These are phyloP conservation scores for Tragulus kanchil DNA, from an alignment of 2,113 vertebrate species.

Conservation along the genomic window DNA sequence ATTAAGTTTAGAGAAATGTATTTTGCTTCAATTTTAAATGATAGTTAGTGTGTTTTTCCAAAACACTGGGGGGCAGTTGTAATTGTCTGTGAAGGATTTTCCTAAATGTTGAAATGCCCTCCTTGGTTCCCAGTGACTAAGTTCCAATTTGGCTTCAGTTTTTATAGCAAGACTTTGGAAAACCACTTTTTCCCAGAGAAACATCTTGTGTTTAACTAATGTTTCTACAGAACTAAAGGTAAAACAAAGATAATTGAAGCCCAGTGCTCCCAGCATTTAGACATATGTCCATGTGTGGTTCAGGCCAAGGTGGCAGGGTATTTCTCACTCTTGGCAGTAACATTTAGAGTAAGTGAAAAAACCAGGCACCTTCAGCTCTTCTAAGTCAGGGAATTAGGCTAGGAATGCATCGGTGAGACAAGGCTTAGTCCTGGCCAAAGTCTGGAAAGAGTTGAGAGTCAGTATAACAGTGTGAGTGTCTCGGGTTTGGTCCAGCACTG, in stretches of 20 bases:
- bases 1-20: not conserved
- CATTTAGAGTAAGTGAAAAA: slow-evolving; percentile 28
- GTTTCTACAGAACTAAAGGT: slow-evolving; percentile 26
- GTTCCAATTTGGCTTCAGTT: slow-evolving; percentile 54
- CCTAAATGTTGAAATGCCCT: slow-evolving; percentile 78
- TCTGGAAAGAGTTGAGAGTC: slow-evolving; percentile 74
- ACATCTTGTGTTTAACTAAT: slow-evolving; percentile 24
- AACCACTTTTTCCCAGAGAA: slow-evolving; percentile 67
- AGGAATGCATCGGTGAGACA: slow-evolving; percentile 27
- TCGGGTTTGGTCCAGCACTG: slow-evolving; percentile 46
- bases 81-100: slow-evolving; percentile 81
- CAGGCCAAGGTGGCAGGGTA: not conserved
- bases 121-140: slow-evolving; percentile 68
- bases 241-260: slow-evolving; percentile 36
- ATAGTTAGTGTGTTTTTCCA: slow-evolving; percentile 75
- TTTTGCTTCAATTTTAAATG: too few relatives aligned
- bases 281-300: not conserved
- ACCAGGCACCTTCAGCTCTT: slow-evolving; percentile 20
- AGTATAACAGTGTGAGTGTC: slow-evolving; percentile 37
- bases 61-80: slow-evolving; percentile 59
- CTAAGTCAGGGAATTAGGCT: slow-evolving; percentile 18
- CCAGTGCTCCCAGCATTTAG: not conserved
- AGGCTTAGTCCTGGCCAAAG: slow-evolving; percentile 38
- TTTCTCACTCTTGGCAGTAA: slow-evolving; percentile 19
- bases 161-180: slow-evolving; percentile 58